phyloP scores from a whole-genome alignment of 2,888 invertebrate species.

The Drosophila helvetica region DNA sequence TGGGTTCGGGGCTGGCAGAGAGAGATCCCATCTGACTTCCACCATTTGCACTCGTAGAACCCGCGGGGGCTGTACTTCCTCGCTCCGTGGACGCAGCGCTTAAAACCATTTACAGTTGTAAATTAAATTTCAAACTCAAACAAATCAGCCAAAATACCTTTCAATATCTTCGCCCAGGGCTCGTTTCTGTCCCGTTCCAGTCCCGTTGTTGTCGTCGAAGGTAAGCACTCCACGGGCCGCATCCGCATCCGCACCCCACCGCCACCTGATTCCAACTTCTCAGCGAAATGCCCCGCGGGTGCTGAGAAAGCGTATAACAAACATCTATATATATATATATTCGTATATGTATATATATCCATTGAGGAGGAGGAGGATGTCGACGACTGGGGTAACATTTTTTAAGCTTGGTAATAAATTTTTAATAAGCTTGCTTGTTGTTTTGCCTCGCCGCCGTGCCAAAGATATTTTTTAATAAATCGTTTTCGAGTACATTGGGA shows the following conservation, averaged over 20 bases:
- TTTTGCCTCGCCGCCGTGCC: constrained; percentile 67
- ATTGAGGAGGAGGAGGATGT: neutral
- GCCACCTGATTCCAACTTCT: constrained; percentile 9
- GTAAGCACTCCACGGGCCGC: neutral
- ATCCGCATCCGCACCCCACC: constrained; percentile 1
- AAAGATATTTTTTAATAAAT: constrained; percentile 78
- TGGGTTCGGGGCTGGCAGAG: too few species aligned
- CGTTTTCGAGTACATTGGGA: constrained; percentile 77
- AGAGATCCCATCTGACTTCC: neutral
- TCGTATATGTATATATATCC: neutral
- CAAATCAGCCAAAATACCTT: constrained; percentile 78
- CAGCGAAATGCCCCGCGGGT: constrained; percentile 44
- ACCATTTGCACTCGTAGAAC: neutral
- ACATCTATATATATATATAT: neutral
- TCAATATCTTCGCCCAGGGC: constrained; percentile 72
- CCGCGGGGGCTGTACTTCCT: neutral
- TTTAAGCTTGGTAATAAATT: constrained; percentile 79
- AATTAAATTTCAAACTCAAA: constrained; percentile 78
- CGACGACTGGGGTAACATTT: constrained; percentile 75
- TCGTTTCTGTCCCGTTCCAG: constrained; percentile 20
- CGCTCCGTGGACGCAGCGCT: constrained; percentile 14
- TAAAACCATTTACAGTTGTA: constrained; percentile 74
- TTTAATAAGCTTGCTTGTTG: constrained; percentile 80
- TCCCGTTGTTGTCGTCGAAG: constrained; percentile 24
- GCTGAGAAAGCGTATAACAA: constrained; percentile 23